Evolutionary conservation across 2,888 invertebrate species (phyloP), one percentile per base, ranked within the genome.

Genomic region (Dicranocentrus wangi): DNA sequence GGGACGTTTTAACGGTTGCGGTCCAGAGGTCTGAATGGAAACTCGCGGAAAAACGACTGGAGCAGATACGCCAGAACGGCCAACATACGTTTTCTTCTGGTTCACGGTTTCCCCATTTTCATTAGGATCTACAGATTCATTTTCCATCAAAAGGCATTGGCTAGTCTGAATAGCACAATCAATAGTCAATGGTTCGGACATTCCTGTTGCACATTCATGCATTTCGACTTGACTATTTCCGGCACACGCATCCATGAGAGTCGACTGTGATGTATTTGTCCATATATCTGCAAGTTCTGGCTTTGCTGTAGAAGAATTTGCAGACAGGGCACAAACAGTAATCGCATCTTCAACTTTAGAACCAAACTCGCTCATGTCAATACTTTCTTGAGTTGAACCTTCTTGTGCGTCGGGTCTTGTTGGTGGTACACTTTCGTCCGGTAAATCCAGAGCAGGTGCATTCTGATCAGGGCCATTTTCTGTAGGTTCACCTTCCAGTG

Each of bases 161-260:
- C 71, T 71, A 13, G 71, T 71, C 43, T 71, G 71, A 17, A 60
- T 43, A 2, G 43, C 71, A 58, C 42, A 39, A 8, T 71, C 71
- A 1, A 71, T 19, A 19, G 10, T 19, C n/a, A 17, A 17, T 1
- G 47, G 27, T 19, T 69, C 53, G 2, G 71, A 71, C 39, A 43
- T 60, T 42, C 60, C 71, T 8, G 71, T 58, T 8, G 25, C 58
- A 71, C 25, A 58, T 10, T 71, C 60, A 1, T 60, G 19, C 25
- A 71, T 25, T 15, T 5, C 3, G 8, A 17, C 21, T 71, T 71
- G 71, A 17, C 55, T 55, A 19, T 42, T 71, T 58, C 71, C 71
- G 17, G 60, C 10, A 0, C 60, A 21, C 5, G 60, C 19, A 10
- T 71, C 71, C 1, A 1, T 3, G 13, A 21, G 28, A 1, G 5